Evolutionary conservation across 2,888 invertebrate species (phyloP).

Genomic region (Anorthoa munda): DNA sequence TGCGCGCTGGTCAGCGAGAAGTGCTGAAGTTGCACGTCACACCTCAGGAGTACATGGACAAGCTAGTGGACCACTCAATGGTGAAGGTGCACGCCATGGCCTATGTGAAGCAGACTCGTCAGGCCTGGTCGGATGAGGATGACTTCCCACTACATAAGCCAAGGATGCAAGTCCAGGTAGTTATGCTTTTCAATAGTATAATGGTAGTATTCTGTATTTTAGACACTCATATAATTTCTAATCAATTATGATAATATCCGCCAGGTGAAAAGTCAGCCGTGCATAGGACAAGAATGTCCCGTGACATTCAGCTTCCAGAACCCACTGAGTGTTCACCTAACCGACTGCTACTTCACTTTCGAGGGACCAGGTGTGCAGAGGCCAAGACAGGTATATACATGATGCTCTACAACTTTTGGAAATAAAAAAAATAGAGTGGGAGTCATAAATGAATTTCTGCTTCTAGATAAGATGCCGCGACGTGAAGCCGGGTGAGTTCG

Average conservation of each 20-base stretch:
- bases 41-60: slow-evolving; percentile 93
- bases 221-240: not conserved
- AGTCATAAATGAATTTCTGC: slow-evolving; percentile 36
- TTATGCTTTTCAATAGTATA: slow-evolving; percentile 5
- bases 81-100: slow-evolving; percentile 94
- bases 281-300: slow-evolving; percentile 89
- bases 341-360: slow-evolving; percentile 93
- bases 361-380: slow-evolving; percentile 93
- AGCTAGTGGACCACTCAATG: slow-evolving; percentile 93
- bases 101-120: slow-evolving; percentile 93
- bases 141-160: slow-evolving; percentile 94
- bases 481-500: slow-evolving; percentile 92
- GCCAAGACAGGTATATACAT: slow-evolving; percentile 88
- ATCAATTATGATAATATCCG: slow-evolving; percentile 9
- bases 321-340: slow-evolving; percentile 92
- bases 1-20: slow-evolving; percentile 92
- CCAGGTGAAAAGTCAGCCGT: slow-evolving; percentile 87
- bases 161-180: slow-evolving; percentile 92
- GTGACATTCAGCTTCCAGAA: slow-evolving; percentile 92
- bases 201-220: slow-evolving; percentile 3
- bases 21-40: slow-evolving; percentile 91
- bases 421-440: not conserved
- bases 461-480: slow-evolving; percentile 90
- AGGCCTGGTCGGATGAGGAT: slow-evolving; percentile 94
- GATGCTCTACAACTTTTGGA: not conserved